Conservation (phyloP, 2,888 invertebrate species). For the Andrena trimmerana region DNA sequence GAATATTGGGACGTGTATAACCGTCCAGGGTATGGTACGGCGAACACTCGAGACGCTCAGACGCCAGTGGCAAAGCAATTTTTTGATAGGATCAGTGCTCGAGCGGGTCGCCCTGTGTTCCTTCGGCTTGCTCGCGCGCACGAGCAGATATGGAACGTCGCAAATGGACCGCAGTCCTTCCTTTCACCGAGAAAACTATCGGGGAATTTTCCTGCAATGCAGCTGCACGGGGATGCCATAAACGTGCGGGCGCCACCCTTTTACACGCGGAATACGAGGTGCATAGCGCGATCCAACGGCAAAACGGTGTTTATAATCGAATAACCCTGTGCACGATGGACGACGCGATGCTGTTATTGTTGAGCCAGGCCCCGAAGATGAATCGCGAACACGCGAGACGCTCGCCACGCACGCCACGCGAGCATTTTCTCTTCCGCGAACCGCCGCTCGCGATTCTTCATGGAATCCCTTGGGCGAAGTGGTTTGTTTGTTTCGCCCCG, state of each 20-base stretch:
- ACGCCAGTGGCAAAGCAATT: slow-evolving; percentile 80
- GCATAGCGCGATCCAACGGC: background rate
- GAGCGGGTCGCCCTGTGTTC: slow-evolving; percentile 68
- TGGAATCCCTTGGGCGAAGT: slow-evolving; percentile 20
- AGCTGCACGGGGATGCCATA: slow-evolving; percentile 41
- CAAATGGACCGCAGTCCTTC: slow-evolving; percentile 67
- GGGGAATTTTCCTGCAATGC: slow-evolving; percentile 65
- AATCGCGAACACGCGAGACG: slow-evolving; percentile 52
- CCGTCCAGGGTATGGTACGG: slow-evolving; percentile 40
- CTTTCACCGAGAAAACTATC: slow-evolving; percentile 60
- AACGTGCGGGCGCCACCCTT: slow-evolving; percentile 28
- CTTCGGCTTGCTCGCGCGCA: slow-evolving; percentile 65
- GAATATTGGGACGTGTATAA: slow-evolving; percentile 68
- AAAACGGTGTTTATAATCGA: slow-evolving; percentile 53
- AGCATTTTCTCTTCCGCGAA: slow-evolving; percentile 34
- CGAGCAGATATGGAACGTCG: slow-evolving; percentile 66
- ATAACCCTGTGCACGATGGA: slow-evolving; percentile 26
- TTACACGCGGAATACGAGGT: slow-evolving; percentile 3
- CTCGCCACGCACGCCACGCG: slow-evolving; percentile 37
- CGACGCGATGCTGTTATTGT: slow-evolving; percentile 43
- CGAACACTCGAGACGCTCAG: slow-evolving; percentile 65
- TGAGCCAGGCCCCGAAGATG: slow-evolving; percentile 34
- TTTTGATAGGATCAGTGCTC: slow-evolving; percentile 80
- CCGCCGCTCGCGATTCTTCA: slow-evolving; percentile 28
- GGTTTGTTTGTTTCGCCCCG: background rate